These are phyloP conservation scores for Pangasius djambal DNA, from an alignment of 2,797 vertebrate species.

Conservation along the genomic window DNA sequence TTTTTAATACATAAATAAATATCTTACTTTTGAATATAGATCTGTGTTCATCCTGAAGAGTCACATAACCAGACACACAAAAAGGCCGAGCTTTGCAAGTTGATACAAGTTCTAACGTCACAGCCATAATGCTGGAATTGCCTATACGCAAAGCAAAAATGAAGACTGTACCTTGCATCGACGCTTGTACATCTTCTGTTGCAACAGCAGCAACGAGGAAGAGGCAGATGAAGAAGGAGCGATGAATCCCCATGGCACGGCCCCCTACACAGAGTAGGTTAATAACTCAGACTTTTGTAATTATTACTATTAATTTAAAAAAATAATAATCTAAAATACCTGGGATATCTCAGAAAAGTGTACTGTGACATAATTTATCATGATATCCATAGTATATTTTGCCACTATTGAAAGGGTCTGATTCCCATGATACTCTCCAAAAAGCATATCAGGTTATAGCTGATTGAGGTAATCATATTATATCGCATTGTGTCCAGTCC, in stretches of 20 bases:
- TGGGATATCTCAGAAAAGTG: background rate
- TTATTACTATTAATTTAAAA: background rate
- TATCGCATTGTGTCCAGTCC: background rate
- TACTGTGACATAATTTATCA: background rate
- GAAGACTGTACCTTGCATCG: conserved; percentile 46
- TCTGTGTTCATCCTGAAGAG: background rate
- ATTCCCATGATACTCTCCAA: background rate
- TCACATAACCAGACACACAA: background rate
- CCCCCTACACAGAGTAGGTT: conserved; percentile 38
- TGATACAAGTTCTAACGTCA: background rate
- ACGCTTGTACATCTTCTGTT: conserved; percentile 34
- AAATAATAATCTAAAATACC: background rate
- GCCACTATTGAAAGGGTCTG: background rate
- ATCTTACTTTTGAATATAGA: background rate
- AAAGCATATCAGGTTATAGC: too few species aligned
- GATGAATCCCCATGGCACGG: conserved; percentile 42
- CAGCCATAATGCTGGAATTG: background rate
- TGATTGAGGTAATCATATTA: background rate
- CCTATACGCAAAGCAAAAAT: background rate
- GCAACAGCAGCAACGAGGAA: conserved; percentile 37
- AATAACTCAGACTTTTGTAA: background rate
- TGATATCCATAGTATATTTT: background rate
- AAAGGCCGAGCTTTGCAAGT: background rate
- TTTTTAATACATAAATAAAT: background rate
- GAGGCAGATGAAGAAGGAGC: conserved; percentile 32